Conservation (phyloP, 2,797 vertebrate species). For the Lophius americanus region DNA sequence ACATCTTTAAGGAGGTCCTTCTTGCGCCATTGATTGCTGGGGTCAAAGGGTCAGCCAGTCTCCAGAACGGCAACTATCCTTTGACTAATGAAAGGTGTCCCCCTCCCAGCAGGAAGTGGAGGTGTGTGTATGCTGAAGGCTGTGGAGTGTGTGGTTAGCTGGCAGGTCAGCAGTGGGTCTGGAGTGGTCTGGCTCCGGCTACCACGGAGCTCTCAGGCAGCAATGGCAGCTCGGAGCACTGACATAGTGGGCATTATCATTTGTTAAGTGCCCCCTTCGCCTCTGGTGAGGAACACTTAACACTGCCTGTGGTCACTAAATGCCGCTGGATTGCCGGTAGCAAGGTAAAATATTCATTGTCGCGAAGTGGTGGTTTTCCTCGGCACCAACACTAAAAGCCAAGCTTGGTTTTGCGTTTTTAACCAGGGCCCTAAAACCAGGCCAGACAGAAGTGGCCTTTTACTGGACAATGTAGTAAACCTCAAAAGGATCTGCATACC, state of each 20-base stretch:
- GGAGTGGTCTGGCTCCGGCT: slow-evolving; percentile 79
- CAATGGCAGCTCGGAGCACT: slow-evolving; percentile 70
- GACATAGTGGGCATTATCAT: slow-evolving; percentile 84
- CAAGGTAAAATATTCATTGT: slow-evolving; percentile 87
- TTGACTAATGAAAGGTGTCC: slow-evolving; percentile 43
- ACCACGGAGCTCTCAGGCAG: slow-evolving; percentile 76
- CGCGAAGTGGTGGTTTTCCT: slow-evolving; percentile 85
- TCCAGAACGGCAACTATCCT: slow-evolving; percentile 69
- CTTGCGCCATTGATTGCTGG: slow-evolving; percentile 37
- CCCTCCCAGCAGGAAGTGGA: slow-evolving; percentile 61
- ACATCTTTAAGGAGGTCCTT: slow-evolving; percentile 50
- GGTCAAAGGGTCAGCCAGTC: slow-evolving; percentile 61
- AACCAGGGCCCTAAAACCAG: slow-evolving; percentile 83
- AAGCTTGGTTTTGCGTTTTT: slow-evolving; percentile 82
- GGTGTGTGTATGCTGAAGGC: slow-evolving; percentile 53
- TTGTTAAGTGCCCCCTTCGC: slow-evolving; percentile 87
- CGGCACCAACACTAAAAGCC: slow-evolving; percentile 82
- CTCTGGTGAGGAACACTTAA: slow-evolving; percentile 88
- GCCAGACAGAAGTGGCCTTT: slow-evolving; percentile 62
- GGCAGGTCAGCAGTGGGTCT: slow-evolving; percentile 75
- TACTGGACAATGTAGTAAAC: slow-evolving; percentile 76
- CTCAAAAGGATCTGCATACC: slow-evolving; percentile 41
- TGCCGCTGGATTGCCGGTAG: slow-evolving; percentile 81
- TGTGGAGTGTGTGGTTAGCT: slow-evolving; percentile 81
- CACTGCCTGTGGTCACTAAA: slow-evolving; percentile 86